Evolutionary conservation across 2,888 invertebrate species (phyloP).

Genomic region (Argyra leucocephala): DNA sequence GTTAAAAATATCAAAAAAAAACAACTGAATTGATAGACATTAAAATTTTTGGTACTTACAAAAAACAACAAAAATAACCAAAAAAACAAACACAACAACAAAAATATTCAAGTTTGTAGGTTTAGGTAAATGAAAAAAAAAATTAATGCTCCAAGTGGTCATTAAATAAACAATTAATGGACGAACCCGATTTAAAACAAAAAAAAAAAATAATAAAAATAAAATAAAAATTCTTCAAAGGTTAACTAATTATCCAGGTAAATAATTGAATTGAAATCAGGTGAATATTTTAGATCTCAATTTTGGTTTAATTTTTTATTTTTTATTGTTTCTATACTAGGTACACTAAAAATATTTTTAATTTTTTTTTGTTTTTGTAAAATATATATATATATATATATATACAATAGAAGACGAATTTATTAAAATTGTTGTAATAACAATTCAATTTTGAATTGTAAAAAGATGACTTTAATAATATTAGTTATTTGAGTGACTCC

Average conservation of each 20-base stretch:
- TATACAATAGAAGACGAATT: not conserved
- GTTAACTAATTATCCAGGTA: conserved; percentile 11
- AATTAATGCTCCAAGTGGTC: not conserved
- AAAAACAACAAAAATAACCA: no score
- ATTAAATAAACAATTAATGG: not conserved
- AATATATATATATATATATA: no score
- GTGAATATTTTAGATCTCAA: not conserved
- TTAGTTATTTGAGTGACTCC: no score
- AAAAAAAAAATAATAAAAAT: not conserved
- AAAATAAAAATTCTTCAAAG: not conserved
- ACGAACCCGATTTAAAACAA: not conserved
- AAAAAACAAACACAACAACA: not conserved
- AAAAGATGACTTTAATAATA: no score
- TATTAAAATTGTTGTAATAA: no score
- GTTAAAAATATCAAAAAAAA: no score
- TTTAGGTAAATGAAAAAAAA: not conserved
- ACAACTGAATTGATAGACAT: no score
- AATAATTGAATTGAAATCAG: conserved; percentile 9
- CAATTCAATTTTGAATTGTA: no score
- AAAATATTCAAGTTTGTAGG: not conserved
- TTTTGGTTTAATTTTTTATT: not conserved
- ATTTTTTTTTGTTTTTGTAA: not conserved
- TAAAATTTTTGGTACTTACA: no score
- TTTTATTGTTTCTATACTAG: not conserved
- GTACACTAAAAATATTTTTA: not conserved